Base-by-base conservation (phyloP, 2,888 invertebrate genomes). In the Germaria angustata region DNA sequence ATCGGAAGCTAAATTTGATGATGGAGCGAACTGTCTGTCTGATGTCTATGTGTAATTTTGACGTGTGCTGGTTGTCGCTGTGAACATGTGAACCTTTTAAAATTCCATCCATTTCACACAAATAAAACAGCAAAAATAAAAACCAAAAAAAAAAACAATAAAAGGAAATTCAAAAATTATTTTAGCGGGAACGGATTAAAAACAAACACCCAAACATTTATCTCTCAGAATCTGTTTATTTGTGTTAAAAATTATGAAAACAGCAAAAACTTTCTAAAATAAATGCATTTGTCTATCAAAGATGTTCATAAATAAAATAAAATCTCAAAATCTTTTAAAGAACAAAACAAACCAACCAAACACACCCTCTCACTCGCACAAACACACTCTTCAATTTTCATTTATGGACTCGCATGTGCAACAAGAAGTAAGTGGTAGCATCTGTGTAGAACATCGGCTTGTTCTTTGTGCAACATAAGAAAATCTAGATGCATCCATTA, bases 31-130 rank as follows among this genome's bases (percentile, higher is more conserved):
- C 51, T 65, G 59, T 65, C 69, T 57, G 71, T 65, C 71, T 55
- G 24, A 34, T 65, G 75, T 69, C 55, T 81, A 66, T 77, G 66
- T 72, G 81, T 72, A 53, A 46, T 53, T 68, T 57, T 83, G 81
- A 81, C 83, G 81, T 85, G 84, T 78, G 83, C 75, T 80, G 75
- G 36, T 69, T 77, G 59, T 78, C 72, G 68, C 75, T 80, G 80
- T 83, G 69, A 80, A 84, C 81, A 84, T 81, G 73, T 85, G 88
- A 89, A 89, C 88, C 89, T 89, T 89, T 89, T 89, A 89, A 89
- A 87, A 89, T 88, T 87, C 88, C 87, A 86, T 81, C 85, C 85
- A 87, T 87, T 87, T 87, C 85, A 44, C 82, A 84, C 86, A 81
- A 69, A 39, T 55, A 78, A 36, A 63, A 63, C 53, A 69, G 46